These are phyloP conservation scores for Augochlora pura DNA, from an alignment of 1,140 invertebrate species.

Conservation along the genomic window DNA sequence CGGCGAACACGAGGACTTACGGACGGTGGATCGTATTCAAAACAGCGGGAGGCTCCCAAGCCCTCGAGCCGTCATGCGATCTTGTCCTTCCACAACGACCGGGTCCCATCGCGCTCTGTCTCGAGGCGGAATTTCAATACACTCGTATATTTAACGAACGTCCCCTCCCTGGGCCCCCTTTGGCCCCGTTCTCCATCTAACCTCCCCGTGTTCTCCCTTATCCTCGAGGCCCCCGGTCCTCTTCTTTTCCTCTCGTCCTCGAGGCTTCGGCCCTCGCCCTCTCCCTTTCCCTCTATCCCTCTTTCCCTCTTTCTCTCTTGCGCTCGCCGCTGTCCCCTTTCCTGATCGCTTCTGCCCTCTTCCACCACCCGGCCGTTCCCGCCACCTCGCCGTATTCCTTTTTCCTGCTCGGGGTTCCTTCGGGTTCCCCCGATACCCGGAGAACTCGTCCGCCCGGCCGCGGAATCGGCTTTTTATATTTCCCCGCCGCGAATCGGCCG, in stretches of 20 bases:
- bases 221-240: conserved; percentile 1
- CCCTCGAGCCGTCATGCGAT: conserved; percentile 72
- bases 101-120: conserved; percentile 67
- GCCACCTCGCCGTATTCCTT: conserved; percentile 41
- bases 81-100: conserved; percentile 75
- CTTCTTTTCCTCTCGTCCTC: conserved; percentile 12
- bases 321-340: conserved; percentile 33
- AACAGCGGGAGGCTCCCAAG: conserved; percentile 74
- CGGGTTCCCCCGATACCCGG: conserved; percentile 45
- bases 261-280: neutral
- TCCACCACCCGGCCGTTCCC: conserved; percentile 23
- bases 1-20: conserved; percentile 50
- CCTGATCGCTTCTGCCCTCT: conserved; percentile 27
- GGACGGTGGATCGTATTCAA: conserved; percentile 71
- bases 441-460: conserved; percentile 57
- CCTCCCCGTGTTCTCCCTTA: conserved; percentile 24
- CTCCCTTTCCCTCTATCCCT: no score
- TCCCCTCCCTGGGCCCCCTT: conserved; percentile 27
- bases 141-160: conserved; percentile 76
- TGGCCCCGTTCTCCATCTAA: conserved; percentile 35
- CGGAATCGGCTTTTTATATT: conserved; percentile 66
- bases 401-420: conserved; percentile 37
- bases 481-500: conserved; percentile 56
- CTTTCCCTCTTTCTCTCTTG: no score
- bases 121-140: conserved; percentile 74